phyloP scores from a whole-genome alignment of 2,113 vertebrate species.

The Dolichotis patagonum region DNA sequence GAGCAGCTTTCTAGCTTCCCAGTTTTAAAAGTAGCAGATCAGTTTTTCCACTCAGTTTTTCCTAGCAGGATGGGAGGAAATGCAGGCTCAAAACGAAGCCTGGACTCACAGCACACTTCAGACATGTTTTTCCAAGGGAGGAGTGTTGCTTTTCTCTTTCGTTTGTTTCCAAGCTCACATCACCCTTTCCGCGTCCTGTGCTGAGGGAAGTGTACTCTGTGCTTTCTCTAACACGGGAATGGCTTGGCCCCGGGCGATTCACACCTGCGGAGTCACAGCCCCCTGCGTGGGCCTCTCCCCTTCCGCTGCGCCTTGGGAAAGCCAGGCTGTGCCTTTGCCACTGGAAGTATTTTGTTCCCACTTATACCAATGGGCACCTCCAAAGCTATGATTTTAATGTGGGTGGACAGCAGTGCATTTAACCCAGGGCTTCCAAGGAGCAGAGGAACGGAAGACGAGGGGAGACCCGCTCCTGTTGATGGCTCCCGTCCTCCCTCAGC shows the following conservation, averaged over 20 bases:
- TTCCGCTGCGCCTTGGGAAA: slow-evolving; percentile 47
- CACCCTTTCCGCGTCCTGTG: slow-evolving; percentile 52
- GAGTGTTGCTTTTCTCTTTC: slow-evolving; percentile 36
- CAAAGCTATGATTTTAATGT: background rate
- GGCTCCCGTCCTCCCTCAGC: background rate
- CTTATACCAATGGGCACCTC: background rate
- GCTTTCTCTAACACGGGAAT: background rate
- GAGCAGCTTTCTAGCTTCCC: slow-evolving; percentile 77
- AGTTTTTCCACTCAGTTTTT: slow-evolving; percentile 81
- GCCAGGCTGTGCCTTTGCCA: background rate
- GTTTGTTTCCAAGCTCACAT: slow-evolving; percentile 51
- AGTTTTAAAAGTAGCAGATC: slow-evolving; percentile 75
- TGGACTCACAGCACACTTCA: slow-evolving; percentile 27
- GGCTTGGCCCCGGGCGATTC: slow-evolving; percentile 58
- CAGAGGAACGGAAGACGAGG: background rate
- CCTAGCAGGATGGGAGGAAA: slow-evolving; percentile 47
- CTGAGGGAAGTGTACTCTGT: background rate
- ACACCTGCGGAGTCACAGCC: background rate
- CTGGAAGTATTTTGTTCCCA: background rate
- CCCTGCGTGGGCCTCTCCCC: background rate
- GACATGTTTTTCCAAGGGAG: slow-evolving; percentile 68
- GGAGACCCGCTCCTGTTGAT: background rate
- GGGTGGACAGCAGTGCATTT: background rate
- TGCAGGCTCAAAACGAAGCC: slow-evolving; percentile 43
- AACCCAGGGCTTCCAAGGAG: background rate